phyloP scores from a whole-genome alignment of 2,888 invertebrate species.

The Toxonevra muliebris region DNA sequence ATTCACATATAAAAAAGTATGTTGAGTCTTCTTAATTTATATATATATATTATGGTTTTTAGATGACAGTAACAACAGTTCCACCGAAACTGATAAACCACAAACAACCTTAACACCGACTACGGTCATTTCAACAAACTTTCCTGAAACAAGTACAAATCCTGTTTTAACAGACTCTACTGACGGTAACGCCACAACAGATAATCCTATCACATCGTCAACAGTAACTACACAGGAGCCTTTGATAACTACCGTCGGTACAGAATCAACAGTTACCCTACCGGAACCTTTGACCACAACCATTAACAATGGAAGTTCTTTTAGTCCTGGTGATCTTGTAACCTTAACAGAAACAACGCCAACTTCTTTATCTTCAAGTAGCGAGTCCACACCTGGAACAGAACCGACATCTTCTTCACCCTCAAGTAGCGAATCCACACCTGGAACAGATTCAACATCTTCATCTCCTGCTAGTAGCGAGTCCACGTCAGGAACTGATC shows the following conservation, averaged over 20 bases:
- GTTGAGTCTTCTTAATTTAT: neutral
- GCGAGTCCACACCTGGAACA: neutral
- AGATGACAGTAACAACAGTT: no score
- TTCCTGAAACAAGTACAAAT: slow-evolving; percentile 3
- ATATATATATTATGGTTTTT: neutral
- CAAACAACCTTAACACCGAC: neutral
- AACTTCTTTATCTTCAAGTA: neutral
- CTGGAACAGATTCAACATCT: no score
- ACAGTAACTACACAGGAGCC: no score
- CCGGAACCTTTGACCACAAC: neutral
- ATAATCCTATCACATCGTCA: slow-evolving; percentile 9
- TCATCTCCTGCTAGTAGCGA: no score
- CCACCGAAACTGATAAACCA: neutral
- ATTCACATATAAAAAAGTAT: neutral
- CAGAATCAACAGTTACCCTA: neutral
- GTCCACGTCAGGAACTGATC: no score
- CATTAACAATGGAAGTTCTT: neutral
- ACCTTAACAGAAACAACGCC: no score
- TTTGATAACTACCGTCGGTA: no score
- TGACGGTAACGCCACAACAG: neutral
- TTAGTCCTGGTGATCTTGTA: neutral
- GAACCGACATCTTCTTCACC: slow-evolving; percentile 13
- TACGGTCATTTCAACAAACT: neutral
- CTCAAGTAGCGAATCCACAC: no score
- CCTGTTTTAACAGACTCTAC: neutral